Percentiles rank a stretch among this genome's conserved stretches.
Conservation (phyloP, 2,888 invertebrate species). For the Ptilodon capucinus region DNA sequence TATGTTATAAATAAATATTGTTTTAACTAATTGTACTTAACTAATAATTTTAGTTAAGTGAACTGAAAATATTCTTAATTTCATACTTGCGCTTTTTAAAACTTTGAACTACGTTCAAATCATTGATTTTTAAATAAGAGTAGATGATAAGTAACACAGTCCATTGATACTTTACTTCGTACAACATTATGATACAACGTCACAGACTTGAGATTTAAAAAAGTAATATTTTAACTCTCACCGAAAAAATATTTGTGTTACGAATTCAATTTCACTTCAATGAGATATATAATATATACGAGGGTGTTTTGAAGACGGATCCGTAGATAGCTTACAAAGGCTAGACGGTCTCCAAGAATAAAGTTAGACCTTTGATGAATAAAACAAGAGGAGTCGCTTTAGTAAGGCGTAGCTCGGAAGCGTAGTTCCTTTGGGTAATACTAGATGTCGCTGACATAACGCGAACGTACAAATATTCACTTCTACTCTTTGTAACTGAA, state of each 20-base stretch:
- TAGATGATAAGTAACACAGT: neutral
- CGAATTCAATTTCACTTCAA: conserved; percentile 30
- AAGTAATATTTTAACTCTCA: conserved; percentile 25
- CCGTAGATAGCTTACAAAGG: neutral
- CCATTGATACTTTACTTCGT: conserved; percentile 5
- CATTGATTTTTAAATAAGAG: neutral
- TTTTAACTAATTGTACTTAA: too few species aligned
- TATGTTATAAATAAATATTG: too few species aligned
- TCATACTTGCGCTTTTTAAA: too few species aligned
- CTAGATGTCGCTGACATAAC: neutral
- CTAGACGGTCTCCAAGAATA: conserved; percentile 8
- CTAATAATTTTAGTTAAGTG: too few species aligned
- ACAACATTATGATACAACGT: conserved; percentile 12
- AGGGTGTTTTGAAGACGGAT: conserved; percentile 7
- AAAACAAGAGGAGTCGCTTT: neutral
- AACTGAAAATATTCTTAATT: too few species aligned
- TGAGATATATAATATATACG: too few species aligned
- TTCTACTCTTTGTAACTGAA: too few species aligned
- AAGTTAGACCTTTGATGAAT: conserved; percentile 2
- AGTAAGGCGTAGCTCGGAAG: neutral
- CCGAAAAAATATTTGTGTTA: conserved; percentile 30
- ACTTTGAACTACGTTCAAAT: too few species aligned
- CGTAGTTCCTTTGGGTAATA: neutral
- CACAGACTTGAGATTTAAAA: conserved; percentile 27
- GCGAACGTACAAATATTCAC: neutral